These are phyloP conservation scores for Enteromius unitaeniatus DNA, from an alignment of 2,797 vertebrate species.

Conservation along the genomic window DNA sequence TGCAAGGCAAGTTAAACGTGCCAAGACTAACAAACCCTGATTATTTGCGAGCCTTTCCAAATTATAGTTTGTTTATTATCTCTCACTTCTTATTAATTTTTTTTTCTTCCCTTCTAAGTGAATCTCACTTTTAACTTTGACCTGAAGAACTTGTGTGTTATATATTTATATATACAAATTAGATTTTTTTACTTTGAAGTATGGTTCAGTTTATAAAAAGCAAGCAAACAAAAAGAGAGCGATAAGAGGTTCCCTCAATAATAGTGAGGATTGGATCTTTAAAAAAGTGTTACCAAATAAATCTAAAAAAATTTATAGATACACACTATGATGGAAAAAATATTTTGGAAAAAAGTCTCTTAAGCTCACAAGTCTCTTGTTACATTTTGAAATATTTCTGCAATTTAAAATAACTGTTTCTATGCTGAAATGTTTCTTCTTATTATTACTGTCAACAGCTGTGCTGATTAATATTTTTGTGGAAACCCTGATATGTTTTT, in stretches of 20 bases:
- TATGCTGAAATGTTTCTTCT: not conserved
- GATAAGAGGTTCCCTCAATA: no score
- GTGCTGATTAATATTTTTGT: not conserved
- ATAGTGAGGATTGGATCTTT: not conserved
- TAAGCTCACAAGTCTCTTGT: not conserved
- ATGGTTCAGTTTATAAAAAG: slow-evolving; percentile 4
- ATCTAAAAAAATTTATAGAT: no score
- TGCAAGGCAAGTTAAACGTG: slow-evolving; percentile 14
- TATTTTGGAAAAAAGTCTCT: not conserved
- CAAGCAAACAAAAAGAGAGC: not conserved
- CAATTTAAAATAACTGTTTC: not conserved
- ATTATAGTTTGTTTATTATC: slow-evolving; percentile 41
- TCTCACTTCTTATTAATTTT: slow-evolving; percentile 8
- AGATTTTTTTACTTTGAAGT: not conserved
- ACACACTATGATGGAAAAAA: not conserved
- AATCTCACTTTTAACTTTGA: slow-evolving; percentile 13
- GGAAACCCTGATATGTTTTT: not conserved
- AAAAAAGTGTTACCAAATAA: not conserved
- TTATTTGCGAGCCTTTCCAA: slow-evolving; percentile 37
- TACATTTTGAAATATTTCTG: not conserved
- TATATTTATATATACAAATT: not conserved
- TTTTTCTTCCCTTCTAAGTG: slow-evolving; percentile 1
- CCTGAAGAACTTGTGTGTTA: not conserved
- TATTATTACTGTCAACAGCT: not conserved
- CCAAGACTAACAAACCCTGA: slow-evolving; percentile 51